Percentiles rank a stretch among this genome's conserved stretches.
These are phyloP conservation scores for Linurgus olivaceus DNA, from an alignment of 2,797 vertebrate species.

Conservation along the genomic window DNA sequence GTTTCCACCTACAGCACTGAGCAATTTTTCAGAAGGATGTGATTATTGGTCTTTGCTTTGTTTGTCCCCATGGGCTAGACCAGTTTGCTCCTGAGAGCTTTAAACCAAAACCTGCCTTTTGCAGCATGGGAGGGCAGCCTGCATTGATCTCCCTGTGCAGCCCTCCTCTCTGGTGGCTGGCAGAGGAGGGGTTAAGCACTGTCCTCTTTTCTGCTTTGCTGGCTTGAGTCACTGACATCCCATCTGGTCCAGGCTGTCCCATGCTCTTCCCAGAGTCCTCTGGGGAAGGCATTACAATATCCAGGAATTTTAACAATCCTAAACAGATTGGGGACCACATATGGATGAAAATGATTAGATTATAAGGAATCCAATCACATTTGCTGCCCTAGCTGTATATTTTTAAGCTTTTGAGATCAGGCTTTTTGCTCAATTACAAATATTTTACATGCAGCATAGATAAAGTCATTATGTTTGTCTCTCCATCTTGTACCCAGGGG, in stretches of 20 bases:
- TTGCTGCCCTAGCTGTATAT: not conserved
- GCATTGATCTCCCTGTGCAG: not conserved
- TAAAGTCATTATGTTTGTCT: not conserved
- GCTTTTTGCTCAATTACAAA: constrained; percentile 23
- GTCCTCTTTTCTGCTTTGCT: constrained; percentile 50
- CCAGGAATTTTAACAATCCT: constrained; percentile 72
- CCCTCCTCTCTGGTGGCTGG: not conserved
- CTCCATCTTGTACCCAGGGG: not conserved
- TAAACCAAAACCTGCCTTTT: not conserved
- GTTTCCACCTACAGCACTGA: not conserved
- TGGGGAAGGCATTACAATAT: constrained; percentile 75
- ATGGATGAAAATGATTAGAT: constrained; percentile 65
- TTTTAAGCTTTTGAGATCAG: constrained; percentile 39
- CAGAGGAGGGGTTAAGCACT: constrained; percentile 54
- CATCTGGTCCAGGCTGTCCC: constrained; percentile 81
- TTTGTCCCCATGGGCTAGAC: not conserved
- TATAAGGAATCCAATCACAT: constrained; percentile 66
- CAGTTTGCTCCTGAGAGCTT: not conserved
- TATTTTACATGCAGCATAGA: not conserved
- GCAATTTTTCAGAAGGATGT: not conserved
- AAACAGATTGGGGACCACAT: constrained; percentile 71
- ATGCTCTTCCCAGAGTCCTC: constrained; percentile 57
- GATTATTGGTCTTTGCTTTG: accelerated
- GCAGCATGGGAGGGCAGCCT: not conserved
- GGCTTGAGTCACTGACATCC: constrained; percentile 56